Conservation (phyloP, 2,888 invertebrate species). For the Baronia brevicornis region DNA sequence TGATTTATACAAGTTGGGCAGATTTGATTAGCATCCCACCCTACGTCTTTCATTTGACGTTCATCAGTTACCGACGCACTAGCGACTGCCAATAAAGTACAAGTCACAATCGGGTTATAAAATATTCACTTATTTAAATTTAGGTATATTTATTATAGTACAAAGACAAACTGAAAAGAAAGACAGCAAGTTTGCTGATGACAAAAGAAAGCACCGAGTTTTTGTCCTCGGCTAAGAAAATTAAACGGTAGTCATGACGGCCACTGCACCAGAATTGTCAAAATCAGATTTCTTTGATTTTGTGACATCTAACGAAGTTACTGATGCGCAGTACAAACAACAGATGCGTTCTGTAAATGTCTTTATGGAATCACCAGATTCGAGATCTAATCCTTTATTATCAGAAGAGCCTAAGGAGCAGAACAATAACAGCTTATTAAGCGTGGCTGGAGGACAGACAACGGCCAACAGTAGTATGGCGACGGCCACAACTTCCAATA, state of each 20-base stretch:
- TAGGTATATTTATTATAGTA: constrained; percentile 69
- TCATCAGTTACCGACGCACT: constrained; percentile 72
- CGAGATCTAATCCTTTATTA: constrained; percentile 64
- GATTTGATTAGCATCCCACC: constrained; percentile 54
- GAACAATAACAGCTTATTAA: constrained; percentile 78
- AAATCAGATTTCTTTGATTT: constrained; percentile 94
- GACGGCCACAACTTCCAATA: constrained; percentile 58
- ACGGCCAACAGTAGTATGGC: constrained; percentile 42
- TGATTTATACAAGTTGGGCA: constrained; percentile 44
- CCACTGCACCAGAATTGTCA: constrained; percentile 89
- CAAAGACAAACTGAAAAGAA: constrained; percentile 48
- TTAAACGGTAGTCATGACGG: constrained; percentile 87
- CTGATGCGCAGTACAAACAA: constrained; percentile 81
- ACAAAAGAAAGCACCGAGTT: constrained; percentile 41
- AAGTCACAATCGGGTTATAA: constrained; percentile 68
- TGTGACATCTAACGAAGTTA: constrained; percentile 87
- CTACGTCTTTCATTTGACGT: constrained; percentile 34
- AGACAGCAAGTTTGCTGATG: constrained; percentile 34
- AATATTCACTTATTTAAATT: constrained; percentile 53
- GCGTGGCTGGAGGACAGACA: constrained; percentile 39
- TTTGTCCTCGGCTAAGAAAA: constrained; percentile 56
- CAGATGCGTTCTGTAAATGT: constrained; percentile 81
- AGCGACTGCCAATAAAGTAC: constrained; percentile 74
- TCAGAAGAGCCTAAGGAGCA: constrained; percentile 74
- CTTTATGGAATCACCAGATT: constrained; percentile 77